Conservation (phyloP, 1,140 invertebrate species). For the Macrotrachela quadricornifera region DNA sequence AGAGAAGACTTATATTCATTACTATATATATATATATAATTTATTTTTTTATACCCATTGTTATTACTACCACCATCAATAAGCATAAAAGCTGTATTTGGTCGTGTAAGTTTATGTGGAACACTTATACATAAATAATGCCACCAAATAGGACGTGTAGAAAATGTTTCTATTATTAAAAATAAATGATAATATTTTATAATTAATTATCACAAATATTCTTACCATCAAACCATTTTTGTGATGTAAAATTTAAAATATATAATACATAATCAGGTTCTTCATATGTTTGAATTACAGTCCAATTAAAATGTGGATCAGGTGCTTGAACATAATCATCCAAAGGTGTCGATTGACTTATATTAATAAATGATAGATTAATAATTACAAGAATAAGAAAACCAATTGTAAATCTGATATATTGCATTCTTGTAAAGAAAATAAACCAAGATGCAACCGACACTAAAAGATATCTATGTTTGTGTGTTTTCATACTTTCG, state of each 20-base stretch:
- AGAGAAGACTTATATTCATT: too few relatives aligned
- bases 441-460: too few relatives aligned
- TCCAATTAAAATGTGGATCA: not conserved
- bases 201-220: not conserved
- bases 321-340: constrained; percentile 1
- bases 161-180: constrained; percentile 12
- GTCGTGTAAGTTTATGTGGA: constrained; percentile 14
- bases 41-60: not conserved
- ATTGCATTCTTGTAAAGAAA: too few relatives aligned
- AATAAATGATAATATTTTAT: too few relatives aligned
- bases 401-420: too few relatives aligned
- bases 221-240: constrained; percentile 5
- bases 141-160: constrained; percentile 19
- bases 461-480: too few relatives aligned
- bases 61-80: constrained; percentile 19
- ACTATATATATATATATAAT: not conserved
- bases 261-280: not conserved
- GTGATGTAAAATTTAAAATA: constrained; percentile 1
- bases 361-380: too few relatives aligned
- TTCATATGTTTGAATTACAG: not conserved
- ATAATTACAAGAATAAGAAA: too few relatives aligned
- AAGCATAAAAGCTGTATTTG: constrained; percentile 14
- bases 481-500: too few relatives aligned
- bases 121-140: constrained; percentile 18
- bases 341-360: not conserved